A percentile compares a stretch with the other conserved stretches of the same genome.
These are phyloP conservation scores for Galerucella calmariensis DNA, from an alignment of 2,888 invertebrate genomes.

Conservation along the genomic window DNA sequence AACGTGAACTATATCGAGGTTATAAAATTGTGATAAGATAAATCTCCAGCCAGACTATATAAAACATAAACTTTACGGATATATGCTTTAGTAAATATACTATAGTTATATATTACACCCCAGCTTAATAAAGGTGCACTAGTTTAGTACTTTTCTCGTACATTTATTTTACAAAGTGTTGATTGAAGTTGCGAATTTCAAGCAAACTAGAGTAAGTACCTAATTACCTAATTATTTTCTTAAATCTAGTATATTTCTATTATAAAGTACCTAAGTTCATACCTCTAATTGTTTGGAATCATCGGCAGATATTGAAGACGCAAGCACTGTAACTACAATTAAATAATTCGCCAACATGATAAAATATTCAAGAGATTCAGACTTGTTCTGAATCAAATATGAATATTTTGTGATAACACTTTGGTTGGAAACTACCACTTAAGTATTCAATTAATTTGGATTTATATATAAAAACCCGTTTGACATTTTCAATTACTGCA, in stretches of 20 bases:
- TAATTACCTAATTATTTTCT: neutral
- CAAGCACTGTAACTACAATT: neutral
- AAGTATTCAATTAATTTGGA: neutral
- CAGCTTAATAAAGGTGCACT: neutral
- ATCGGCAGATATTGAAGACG: neutral
- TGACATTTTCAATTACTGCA: neutral
- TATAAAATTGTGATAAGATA: slow-evolving; percentile 25
- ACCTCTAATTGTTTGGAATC: slow-evolving; percentile 6
- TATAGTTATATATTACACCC: neutral
- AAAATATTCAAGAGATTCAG: neutral
- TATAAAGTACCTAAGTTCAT: neutral
- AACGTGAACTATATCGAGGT: slow-evolving; percentile 27
- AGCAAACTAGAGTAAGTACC: neutral
- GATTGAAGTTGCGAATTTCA: neutral
- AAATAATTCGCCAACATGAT: neutral
- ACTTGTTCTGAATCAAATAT: neutral
- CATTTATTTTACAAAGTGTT: neutral
- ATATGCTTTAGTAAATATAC: neutral
- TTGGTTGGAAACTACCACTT: neutral
- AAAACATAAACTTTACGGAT: slow-evolving; percentile 5
- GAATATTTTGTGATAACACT: no score
- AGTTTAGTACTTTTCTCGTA: neutral
- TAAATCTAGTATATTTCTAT: neutral
- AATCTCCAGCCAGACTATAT: slow-evolving; percentile 19
- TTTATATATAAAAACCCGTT: neutral